Evolutionary conservation across 2,888 invertebrate genomes (phyloP), one percentile per base, ranked within the genome.

Genomic region (Argyresthia albistria): DNA sequence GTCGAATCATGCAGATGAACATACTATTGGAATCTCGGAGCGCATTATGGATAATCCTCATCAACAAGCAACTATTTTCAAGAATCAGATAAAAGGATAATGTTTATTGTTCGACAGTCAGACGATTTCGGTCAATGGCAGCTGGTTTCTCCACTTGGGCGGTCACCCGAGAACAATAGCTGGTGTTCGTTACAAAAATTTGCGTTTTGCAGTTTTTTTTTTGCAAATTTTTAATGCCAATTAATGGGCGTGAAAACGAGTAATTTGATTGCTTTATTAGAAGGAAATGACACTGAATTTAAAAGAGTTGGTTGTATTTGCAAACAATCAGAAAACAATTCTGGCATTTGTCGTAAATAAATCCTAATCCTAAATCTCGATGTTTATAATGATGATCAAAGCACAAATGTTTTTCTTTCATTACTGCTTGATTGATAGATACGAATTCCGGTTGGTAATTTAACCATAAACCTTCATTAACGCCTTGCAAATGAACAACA

Each of bases 161-260:
- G 69, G 68, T 67, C 70, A 70, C 64, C 69, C 65, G 68, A 70
- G 69, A 69, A 78, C 76, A 76, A 76, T 71, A 60, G 70, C 56
- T 57, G 59, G 64, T 62, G 62, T 46, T 58, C 64, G 63, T 73
- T 70, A 66, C 67, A 66, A 68, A 65, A 69, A 65, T 57, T 60
- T 54, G 49, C 45, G 53, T 15, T 58, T 25, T 25, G 25, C 25
- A 25, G 25, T 25, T 25, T 25, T 25, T 25, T 25, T 58, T 61
- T 61, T 68, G 59, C 66, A 63, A 66, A 66, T 15, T 36, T 11
- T 48, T 48, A 14, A 48, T 15, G 36, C 10, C 37, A 37, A 14
- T 10, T 61, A 54, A 62, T 47, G 52, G 53, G 50, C 58, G 54
- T 56, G 56, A 59, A 52, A 53, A 45, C 42, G 12, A 15, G 14